Evolutionary conservation across 2,797 vertebrate species (phyloP).

Genomic region (Triplophysa bombifrons): DNA sequence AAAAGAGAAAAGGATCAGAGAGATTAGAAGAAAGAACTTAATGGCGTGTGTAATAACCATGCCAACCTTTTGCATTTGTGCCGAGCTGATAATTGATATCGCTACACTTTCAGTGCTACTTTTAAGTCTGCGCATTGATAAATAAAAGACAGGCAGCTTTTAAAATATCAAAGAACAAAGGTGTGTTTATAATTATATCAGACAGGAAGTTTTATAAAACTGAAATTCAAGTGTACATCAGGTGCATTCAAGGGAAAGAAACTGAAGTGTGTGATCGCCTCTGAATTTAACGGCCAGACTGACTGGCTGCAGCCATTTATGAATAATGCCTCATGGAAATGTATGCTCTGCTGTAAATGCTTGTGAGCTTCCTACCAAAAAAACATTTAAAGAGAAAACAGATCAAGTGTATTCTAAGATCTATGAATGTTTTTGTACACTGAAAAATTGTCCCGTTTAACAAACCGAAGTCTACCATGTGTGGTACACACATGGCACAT

Average conservation of each 20-base stretch:
- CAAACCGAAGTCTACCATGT: too few relatives aligned
- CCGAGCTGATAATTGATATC: conserved; percentile 39
- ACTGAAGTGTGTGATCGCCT: not conserved
- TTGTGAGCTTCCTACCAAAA: not conserved
- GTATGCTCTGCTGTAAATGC: not conserved
- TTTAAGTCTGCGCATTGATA: conserved; percentile 51
- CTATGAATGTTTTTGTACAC: not conserved
- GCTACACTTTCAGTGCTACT: not conserved
- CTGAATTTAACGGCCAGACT: conserved; percentile 1
- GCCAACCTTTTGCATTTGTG: conserved; percentile 40
- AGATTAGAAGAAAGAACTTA: conserved; percentile 33
- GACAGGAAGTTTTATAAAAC: conserved; percentile 11
- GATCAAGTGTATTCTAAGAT: too few relatives aligned
- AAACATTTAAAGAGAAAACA: not conserved
- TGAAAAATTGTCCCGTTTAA: too few relatives aligned
- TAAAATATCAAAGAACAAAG: conserved; percentile 54
- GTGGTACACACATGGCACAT: not conserved
- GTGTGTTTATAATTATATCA: conserved; percentile 38
- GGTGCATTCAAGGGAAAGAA: conserved; percentile 1
- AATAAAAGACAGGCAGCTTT: conserved; percentile 54
- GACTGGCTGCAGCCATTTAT: not conserved
- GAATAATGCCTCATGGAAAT: not conserved
- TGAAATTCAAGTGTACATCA: not conserved
- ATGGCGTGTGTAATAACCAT: conserved; percentile 41
- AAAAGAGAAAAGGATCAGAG: conserved; percentile 27